A percentile compares a stretch with the other conserved stretches of the same genome.
phyloP scores from a whole-genome alignment of 1,140 invertebrate species.

The Telenomus remus region DNA sequence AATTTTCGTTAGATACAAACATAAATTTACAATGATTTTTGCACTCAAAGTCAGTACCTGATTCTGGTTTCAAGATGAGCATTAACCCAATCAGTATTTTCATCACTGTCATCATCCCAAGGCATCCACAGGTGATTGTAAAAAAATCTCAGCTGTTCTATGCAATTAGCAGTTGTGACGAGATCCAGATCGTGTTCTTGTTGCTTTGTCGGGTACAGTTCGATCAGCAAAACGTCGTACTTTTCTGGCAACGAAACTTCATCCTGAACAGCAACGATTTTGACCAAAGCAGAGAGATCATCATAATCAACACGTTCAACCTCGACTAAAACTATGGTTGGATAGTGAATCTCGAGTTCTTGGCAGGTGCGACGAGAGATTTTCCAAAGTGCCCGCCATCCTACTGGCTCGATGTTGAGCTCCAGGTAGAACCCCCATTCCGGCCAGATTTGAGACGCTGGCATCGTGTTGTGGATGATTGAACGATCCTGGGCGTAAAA shows the following conservation, averaged over 20 bases:
- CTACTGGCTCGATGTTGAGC: conserved; percentile 76
- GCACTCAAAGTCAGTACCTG: too few species aligned
- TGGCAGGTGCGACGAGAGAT: conserved; percentile 78
- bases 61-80: conserved; percentile 77
- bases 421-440: conserved; percentile 79
- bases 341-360: conserved; percentile 77
- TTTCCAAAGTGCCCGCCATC: conserved; percentile 81
- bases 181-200: conserved; percentile 78
- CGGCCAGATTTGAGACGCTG: conserved; percentile 74
- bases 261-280: conserved; percentile 78
- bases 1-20: not conserved
- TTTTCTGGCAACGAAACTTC: conserved; percentile 78
- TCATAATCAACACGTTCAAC: conserved; percentile 75
- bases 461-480: conserved; percentile 66
- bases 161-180: conserved; percentile 68
- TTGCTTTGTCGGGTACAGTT: conserved; percentile 77
- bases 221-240: conserved; percentile 76
- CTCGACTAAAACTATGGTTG: conserved; percentile 77
- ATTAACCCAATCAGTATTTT: conserved; percentile 76
- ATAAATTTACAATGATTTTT: too few species aligned
- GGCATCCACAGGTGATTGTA: conserved; percentile 79
- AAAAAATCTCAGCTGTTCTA: conserved; percentile 77
- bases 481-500: conserved; percentile 64
- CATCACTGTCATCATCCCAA: conserved; percentile 80
- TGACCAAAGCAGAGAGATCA: conserved; percentile 75